A percentile compares a stretch with the other conserved stretches of the same genome.
phyloP scores from a whole-genome alignment of 2,797 vertebrate species.

The Eutrigla gurnardus region DNA sequence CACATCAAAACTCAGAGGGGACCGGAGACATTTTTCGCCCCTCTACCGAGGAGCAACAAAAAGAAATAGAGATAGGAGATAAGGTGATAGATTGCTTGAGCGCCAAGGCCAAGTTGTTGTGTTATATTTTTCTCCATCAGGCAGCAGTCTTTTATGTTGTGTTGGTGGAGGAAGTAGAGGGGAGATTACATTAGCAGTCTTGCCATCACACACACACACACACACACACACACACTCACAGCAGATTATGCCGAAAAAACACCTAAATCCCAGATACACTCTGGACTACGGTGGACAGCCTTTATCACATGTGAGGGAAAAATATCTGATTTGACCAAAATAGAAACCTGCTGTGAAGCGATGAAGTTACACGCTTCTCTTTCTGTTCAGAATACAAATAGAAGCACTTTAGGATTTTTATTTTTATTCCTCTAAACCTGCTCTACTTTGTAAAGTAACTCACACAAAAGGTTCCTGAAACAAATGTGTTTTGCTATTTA shows the following conservation, averaged over 20 bases:
- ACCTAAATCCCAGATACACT: constrained; percentile 58
- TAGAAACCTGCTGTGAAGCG: constrained; percentile 4
- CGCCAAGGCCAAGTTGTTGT: constrained; percentile 43
- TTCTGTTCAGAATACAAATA: background rate
- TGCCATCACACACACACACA: constrained; percentile 68
- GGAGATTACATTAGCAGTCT: constrained; percentile 68
- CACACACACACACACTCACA: constrained; percentile 24
- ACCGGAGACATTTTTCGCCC: constrained; percentile 51
- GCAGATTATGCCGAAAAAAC: constrained; percentile 65
- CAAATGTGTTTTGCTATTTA: constrained; percentile 42
- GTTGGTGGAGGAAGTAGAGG: constrained; percentile 53
- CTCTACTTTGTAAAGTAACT: background rate
- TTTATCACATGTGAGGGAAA: constrained; percentile 37
- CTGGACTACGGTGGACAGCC: constrained; percentile 52
- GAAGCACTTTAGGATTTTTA: background rate
- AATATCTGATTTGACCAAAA: constrained; percentile 20
- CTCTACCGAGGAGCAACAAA: constrained; percentile 30
- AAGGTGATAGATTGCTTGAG: constrained; percentile 48
- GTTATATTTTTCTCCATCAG: constrained; percentile 60
- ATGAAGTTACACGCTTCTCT: background rate
- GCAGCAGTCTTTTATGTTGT: constrained; percentile 53
- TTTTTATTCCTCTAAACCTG: background rate
- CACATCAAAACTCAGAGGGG: constrained; percentile 43
- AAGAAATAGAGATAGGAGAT: constrained; percentile 54
- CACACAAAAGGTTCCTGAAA: constrained; percentile 9